These are phyloP conservation scores for Lacanobia wlatinum DNA, from an alignment of 2,888 invertebrate species.

Conservation along the genomic window DNA sequence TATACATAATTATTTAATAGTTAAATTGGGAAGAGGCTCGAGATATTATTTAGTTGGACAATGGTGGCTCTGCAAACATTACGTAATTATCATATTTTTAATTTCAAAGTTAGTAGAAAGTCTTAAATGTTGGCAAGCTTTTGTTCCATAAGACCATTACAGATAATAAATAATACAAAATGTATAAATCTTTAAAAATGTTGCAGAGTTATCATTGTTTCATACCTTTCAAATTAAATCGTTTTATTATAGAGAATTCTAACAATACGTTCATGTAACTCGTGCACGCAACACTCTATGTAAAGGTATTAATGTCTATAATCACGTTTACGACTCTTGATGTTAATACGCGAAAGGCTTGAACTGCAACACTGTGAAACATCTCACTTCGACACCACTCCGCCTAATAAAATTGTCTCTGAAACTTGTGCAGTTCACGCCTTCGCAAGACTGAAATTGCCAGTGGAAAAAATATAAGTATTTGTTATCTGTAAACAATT, in stretches of 20 bases:
- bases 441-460: slow-evolving; percentile 53
- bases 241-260: slow-evolving; percentile 37
- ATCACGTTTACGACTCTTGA: slow-evolving; percentile 29
- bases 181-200: slow-evolving; percentile 3
- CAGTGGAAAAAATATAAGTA: slow-evolving; percentile 49
- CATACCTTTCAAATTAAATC: slow-evolving; percentile 32
- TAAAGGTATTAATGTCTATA: slow-evolving; percentile 32
- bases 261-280: slow-evolving; percentile 31
- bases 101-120: slow-evolving; percentile 5
- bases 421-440: slow-evolving; percentile 52
- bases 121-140: background rate
- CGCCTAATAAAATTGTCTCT: slow-evolving; percentile 51
- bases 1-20: slow-evolving; percentile 65
- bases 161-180: slow-evolving; percentile 16
- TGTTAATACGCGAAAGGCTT: slow-evolving; percentile 34
- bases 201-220: slow-evolving; percentile 53
- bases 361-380: slow-evolving; percentile 28
- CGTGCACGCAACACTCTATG: slow-evolving; percentile 44
- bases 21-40: slow-evolving; percentile 69
- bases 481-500: slow-evolving; percentile 63
- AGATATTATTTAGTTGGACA: slow-evolving; percentile 58
- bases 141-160: background rate
- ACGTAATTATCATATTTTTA: background rate
- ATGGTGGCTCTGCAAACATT: slow-evolving; percentile 46
- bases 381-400: slow-evolving; percentile 41